Evolutionary conservation across 2,797 vertebrate genomes (phyloP).

Genomic region (Phoebastria nigripes): DNA sequence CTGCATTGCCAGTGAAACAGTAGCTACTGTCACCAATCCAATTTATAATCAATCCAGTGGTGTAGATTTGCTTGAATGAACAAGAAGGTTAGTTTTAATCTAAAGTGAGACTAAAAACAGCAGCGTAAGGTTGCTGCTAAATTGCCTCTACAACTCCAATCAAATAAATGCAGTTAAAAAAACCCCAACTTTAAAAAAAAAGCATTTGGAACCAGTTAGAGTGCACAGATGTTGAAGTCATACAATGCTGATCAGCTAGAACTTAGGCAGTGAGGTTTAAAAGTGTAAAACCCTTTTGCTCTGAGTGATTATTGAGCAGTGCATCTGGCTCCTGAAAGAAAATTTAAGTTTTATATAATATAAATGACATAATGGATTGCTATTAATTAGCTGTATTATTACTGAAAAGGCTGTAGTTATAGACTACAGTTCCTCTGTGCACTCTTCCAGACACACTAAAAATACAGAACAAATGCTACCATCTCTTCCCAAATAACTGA

Average conservation of each 20-base stretch:
- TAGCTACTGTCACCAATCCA: not conserved
- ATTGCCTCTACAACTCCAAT: not conserved
- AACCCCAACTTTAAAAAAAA: fast-evolving
- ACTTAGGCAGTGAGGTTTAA: not conserved
- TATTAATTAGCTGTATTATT: constrained; percentile 40
- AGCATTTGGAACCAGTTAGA: not conserved
- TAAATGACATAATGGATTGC: constrained; percentile 16
- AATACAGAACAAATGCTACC: not conserved
- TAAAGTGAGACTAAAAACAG: constrained; percentile 32
- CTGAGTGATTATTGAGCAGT: not conserved
- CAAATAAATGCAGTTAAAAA: not conserved
- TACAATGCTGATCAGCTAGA: constrained; percentile 35
- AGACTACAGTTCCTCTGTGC: not conserved
- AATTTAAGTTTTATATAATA: constrained; percentile 2
- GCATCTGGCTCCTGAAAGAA: constrained; percentile 9
- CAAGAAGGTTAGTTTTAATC: constrained; percentile 28
- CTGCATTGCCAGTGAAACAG: not conserved
- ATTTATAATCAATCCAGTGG: constrained; percentile 6
- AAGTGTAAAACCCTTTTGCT: not conserved
- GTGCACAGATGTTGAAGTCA: constrained; percentile 36
- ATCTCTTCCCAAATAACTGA: not conserved
- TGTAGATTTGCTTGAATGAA: constrained; percentile 4
- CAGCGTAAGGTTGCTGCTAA: not conserved
- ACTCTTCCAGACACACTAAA: not conserved
- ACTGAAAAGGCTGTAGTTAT: not conserved